These are phyloP conservation scores for Cyprinus carpio DNA, from an alignment of 2,113 vertebrate genomes.

Conservation along the genomic window DNA sequence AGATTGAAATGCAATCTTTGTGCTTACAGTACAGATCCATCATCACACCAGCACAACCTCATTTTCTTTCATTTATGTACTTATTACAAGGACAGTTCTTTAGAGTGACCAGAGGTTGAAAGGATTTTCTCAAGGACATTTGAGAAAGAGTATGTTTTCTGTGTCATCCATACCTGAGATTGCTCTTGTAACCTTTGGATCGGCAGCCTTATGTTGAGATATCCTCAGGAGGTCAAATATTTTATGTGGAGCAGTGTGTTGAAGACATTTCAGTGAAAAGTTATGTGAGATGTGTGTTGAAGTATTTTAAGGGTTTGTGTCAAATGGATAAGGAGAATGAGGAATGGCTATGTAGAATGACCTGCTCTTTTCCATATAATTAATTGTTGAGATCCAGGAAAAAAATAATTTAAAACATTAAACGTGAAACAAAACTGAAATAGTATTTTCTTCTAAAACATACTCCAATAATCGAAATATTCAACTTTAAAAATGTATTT, in stretches of 20 bases:
- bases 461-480: too few relatives aligned
- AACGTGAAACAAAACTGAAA: too few relatives aligned
- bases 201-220: not conserved
- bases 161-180: not conserved
- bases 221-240: conserved; percentile 7
- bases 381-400: not conserved
- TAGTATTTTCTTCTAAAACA: too few relatives aligned
- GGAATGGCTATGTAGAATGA: not conserved
- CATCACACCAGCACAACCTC: not conserved
- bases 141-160: conserved; percentile 1
- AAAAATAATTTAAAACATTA: not conserved
- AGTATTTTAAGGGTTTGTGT: not conserved
- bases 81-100: conserved; percentile 21
- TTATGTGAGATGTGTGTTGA: not conserved
- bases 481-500: too few relatives aligned
- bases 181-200: not conserved
- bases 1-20: not conserved
- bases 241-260: not conserved
- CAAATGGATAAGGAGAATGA: not conserved
- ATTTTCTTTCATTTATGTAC: conserved; percentile 2
- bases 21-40: not conserved
- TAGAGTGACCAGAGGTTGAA: not conserved
- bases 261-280: not conserved
- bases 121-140: not conserved
- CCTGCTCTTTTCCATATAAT: not conserved